A percentile compares a stretch with the other conserved stretches of the same genome.
Conservation (phyloP, 2,888 invertebrate genomes). For the Octodonta nipae region DNA sequence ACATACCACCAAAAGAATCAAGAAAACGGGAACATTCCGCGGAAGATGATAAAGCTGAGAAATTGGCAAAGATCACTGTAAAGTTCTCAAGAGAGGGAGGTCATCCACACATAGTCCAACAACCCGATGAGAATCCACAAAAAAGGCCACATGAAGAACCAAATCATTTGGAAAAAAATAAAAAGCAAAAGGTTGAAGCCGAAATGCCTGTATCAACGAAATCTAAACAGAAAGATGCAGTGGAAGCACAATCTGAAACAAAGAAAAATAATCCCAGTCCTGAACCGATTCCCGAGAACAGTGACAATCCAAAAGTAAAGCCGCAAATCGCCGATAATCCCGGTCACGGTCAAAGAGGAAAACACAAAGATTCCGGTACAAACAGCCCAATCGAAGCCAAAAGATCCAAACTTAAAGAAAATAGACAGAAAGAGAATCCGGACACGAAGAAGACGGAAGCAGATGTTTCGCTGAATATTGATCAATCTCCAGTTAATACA, state of each 20-base stretch:
- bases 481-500: too few species aligned
- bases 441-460: too few species aligned
- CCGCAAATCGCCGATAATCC: slow-evolving; percentile 3
- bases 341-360: too few species aligned
- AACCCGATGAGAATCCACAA: slow-evolving; percentile 13
- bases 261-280: slow-evolving; percentile 8
- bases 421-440: too few species aligned
- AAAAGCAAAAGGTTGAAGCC: slow-evolving; percentile 15
- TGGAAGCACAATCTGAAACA: slow-evolving; percentile 4
- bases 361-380: slow-evolving; percentile 5
- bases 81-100: slow-evolving; percentile 39
- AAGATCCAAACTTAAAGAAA: slow-evolving; percentile 6
- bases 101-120: slow-evolving; percentile 31
- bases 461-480: too few species aligned
- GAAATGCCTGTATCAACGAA: slow-evolving; percentile 10
- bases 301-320: slow-evolving; percentile 3
- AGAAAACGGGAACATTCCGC: slow-evolving; percentile 23
- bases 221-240: slow-evolving; percentile 9
- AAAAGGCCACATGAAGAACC: slow-evolving; percentile 18
- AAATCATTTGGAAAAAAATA: slow-evolving; percentile 11
- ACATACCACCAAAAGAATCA: slow-evolving; percentile 18
- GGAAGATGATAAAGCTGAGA: slow-evolving; percentile 29
- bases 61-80: slow-evolving; percentile 41
- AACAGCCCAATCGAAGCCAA: slow-evolving; percentile 8
- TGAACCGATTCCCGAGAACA: slow-evolving; percentile 4